These are phyloP conservation scores for Heliconius eleuchia DNA, from an alignment of 1,140 invertebrate species.

Conservation along the genomic window DNA sequence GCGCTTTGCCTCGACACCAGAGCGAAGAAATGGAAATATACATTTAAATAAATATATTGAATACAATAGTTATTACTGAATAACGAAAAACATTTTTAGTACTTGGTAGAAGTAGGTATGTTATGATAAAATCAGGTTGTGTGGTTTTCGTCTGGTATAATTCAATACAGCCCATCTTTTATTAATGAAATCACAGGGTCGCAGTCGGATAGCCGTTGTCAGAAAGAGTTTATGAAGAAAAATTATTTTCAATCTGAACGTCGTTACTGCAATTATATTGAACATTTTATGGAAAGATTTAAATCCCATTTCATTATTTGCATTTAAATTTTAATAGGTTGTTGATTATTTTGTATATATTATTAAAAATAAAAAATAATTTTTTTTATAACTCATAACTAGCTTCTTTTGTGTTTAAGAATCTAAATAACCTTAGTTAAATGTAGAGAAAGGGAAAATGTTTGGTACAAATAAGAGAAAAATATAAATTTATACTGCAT, in stretches of 20 bases:
- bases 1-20: too few relatives aligned
- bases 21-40: too few relatives aligned
- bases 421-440: too few relatives aligned
- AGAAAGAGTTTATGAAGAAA: constrained; percentile 23
- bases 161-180: constrained; percentile 24
- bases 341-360: not conserved
- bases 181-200: constrained; percentile 27
- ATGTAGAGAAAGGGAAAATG: too few relatives aligned
- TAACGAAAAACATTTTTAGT: not conserved
- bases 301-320: not conserved
- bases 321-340: not conserved
- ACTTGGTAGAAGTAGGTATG: not conserved
- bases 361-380: not conserved
- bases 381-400: too few relatives aligned
- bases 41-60: too few relatives aligned
- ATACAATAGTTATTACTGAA: too few relatives aligned
- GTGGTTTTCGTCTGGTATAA: constrained; percentile 11
- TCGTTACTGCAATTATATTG: constrained; percentile 6
- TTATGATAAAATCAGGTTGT: constrained; percentile 11
- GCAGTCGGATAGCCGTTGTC: constrained; percentile 6
- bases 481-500: too few relatives aligned
- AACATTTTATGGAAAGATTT: constrained; percentile 11
- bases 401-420: too few relatives aligned
- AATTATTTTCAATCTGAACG: constrained; percentile 29
- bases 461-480: too few relatives aligned